Percentiles rank a stretch among this genome's conserved stretches.
These are phyloP conservation scores for Apostichopus leukothele DNA, from an alignment of 53 echinoderm and acorn worm species.

Conservation along the genomic window DNA sequence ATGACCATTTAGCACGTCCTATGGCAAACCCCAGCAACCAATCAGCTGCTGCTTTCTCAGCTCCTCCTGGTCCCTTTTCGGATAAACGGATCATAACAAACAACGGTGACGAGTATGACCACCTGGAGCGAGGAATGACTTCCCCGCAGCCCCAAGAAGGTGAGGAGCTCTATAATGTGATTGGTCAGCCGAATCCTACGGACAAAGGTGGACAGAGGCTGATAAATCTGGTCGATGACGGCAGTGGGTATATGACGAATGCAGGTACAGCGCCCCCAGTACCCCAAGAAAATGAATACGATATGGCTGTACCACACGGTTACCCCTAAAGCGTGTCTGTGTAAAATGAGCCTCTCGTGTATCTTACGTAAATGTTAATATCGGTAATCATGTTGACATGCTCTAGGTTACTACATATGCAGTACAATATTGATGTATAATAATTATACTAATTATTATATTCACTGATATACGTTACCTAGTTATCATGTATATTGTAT, in stretches of 20 bases:
- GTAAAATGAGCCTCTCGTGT: too few relatives aligned
- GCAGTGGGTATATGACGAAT: slow-evolving; percentile 44
- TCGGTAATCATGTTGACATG: too few relatives aligned
- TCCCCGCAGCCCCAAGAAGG: not conserved
- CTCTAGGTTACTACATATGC: too few relatives aligned
- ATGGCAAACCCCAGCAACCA: not conserved
- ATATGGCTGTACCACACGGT: slow-evolving; percentile 24
- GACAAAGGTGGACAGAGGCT: not conserved
- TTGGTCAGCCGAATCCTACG: not conserved
- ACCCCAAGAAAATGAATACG: slow-evolving; percentile 34
- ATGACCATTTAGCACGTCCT: slow-evolving; percentile 57
- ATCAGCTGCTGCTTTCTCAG: not conserved
- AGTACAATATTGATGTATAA: too few relatives aligned
- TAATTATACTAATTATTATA: too few relatives aligned
- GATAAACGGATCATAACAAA: too few relatives aligned
- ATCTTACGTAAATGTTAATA: too few relatives aligned
- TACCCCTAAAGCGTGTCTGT: not conserved
- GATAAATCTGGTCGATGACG: slow-evolving; percentile 34
- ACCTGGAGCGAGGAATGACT: slow-evolving; percentile 5
- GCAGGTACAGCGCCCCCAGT: not conserved
- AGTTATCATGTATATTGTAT: too few relatives aligned
- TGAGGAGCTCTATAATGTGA: slow-evolving; percentile 26
- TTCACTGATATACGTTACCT: too few relatives aligned
- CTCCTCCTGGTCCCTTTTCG: not conserved
- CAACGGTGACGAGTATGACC: slow-evolving; percentile 9